Base-by-base conservation (phyloP, 2,113 vertebrate species). In the Australoheros scitulus region DNA sequence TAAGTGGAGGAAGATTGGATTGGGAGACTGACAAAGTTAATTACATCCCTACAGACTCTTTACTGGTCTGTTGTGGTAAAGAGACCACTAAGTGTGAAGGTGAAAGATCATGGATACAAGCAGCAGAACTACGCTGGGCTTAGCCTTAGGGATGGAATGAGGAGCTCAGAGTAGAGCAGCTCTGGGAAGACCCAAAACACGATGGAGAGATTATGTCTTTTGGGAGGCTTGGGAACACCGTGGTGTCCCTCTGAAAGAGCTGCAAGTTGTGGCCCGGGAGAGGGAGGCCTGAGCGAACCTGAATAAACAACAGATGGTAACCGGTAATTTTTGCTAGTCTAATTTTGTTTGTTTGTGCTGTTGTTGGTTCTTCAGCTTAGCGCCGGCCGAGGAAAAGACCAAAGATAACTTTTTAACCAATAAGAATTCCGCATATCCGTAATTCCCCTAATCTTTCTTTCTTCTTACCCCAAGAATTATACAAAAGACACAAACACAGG, bases 61-160 rank as follows among this genome's bases (percentile, higher is more conserved):
- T 26, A 26, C 17, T 0, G 0, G 0, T 11, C 1, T 26, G 43
- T 47, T 68, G 64, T 50, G 1, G 64, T 2, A 68, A 68, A 29
- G 64, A 50, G 64, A 68, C 17, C 2, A 41, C 3, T 8, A 47
- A 68, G 41, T 11, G 22, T 26, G 64, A 68, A 47, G 3, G 41
- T 0, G 26, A 68, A 2, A 24, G 41, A 47, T 68, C 41, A 47
- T 5, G 26, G 64, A 68, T 47, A 68, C 41, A 68, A 50, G 41
- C 47, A 29, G 64, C 41, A 50, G 64, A 70, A 50, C 50, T 50
- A 10, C 0, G 0, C 2, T 68, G 22, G 15, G 15, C 47, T 52
- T 17, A 52, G 15, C 47, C 43, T 47, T 47, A 2, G 36, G 6
- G 9, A 38, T 9, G 36, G 36, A 43, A 38, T 43, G 63, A 65